These are phyloP conservation scores for Ivindomyrus marchei DNA, from an alignment of 2,113 vertebrate species.

Conservation along the genomic window DNA sequence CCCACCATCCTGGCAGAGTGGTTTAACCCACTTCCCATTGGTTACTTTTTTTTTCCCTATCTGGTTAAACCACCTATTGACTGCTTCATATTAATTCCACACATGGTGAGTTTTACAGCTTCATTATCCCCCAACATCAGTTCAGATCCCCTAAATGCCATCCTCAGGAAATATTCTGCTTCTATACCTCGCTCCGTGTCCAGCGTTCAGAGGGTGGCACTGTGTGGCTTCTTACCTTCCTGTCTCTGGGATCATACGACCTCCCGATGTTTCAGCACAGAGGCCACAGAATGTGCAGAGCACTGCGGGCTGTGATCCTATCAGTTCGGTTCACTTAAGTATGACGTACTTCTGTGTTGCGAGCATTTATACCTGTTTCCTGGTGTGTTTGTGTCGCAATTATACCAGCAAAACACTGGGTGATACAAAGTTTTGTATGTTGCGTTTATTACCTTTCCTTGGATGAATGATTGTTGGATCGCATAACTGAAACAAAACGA, in stretches of 20 bases:
- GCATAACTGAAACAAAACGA: neutral
- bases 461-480: neutral
- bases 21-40: neutral
- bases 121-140: neutral
- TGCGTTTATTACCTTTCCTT: neutral
- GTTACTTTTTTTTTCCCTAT: neutral
- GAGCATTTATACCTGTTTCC: neutral
- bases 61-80: neutral
- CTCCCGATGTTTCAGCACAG: too few relatives aligned
- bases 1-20: neutral
- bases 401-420: too few relatives aligned
- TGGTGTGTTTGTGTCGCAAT: neutral
- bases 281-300: neutral
- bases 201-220: neutral
- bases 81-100: neutral
- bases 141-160: neutral
- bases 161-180: neutral
- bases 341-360: too few relatives aligned
- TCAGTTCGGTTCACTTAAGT: neutral
- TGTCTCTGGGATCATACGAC: neutral
- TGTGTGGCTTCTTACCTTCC: neutral
- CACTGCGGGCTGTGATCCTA: neutral
- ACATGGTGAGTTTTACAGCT: neutral
- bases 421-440: too few relatives aligned
- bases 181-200: neutral